Evolutionary conservation across 2,797 vertebrate genomes (phyloP), one percentile per base, ranked within the genome.

Genomic region (Vultur gryphus): DNA sequence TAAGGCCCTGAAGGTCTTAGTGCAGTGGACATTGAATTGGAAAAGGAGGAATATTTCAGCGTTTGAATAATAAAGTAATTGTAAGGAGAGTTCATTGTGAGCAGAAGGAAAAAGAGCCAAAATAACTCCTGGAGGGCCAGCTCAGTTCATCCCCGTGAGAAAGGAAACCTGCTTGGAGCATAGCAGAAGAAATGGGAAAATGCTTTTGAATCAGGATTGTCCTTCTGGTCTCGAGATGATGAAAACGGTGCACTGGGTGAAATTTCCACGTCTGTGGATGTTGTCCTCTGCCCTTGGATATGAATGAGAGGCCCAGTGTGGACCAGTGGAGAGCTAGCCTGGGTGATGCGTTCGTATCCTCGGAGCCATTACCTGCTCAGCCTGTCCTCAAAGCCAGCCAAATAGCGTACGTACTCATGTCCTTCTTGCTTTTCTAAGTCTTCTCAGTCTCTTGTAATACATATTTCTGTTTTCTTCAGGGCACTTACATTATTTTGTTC

Each of bases 331-430:
- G 31, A 49, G 31, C 14, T 19, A n/a, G n/a, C 37, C 37, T 59
- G 52, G 24, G 33, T 33, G n/a, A 18, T 39, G 58, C 2, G 1
- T 67, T 79, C 1, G 1, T 19, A 14, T 28, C 35, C 49, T 62
- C 1, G 0, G 49, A 39, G 37, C 66, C 16, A 2, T 48, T 48
- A 16, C 18, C 49, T 88, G 29, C 35, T 67, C 46, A 54, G 51
- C 25, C 17, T 15, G 44, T 43, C 18, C 66, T 70, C 54, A 31
- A 33, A 67, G 25, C n/a, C 82, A 43, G 8, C 16, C 37, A 35
- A 29, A 35, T 3, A 31, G 3, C 2, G 1, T 4, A 11, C 9
- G 19, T 46, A 15, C 65, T 79, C 21, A 2, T 0, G 0, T 29
- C 29, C 28, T 84, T 58, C 51, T 49, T 79, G 25, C 49, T 72